These are phyloP conservation scores for Enhydra lutris DNA, from an alignment of 2,113 vertebrate genomes.

Conservation along the genomic window DNA sequence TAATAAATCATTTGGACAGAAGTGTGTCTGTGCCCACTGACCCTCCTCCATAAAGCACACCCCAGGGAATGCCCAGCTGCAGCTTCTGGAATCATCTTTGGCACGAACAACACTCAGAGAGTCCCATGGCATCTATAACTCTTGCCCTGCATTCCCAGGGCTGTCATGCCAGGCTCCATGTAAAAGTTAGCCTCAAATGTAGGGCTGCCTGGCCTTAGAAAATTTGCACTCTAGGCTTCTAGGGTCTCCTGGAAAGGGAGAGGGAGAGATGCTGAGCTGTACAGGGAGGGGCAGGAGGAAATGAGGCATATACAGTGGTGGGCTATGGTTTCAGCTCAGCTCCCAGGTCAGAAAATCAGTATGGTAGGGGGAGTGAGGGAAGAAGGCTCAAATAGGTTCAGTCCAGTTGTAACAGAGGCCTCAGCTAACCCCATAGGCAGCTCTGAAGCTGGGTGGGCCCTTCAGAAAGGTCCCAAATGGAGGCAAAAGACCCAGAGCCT, in stretches of 20 bases:
- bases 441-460: background rate
- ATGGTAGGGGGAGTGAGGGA: background rate
- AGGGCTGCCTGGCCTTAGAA: background rate
- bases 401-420: background rate
- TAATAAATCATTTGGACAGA: conserved; percentile 3
- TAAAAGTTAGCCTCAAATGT: background rate
- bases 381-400: accelerated
- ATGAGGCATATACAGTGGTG: background rate
- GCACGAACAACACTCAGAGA: background rate
- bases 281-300: background rate
- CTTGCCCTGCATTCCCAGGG: background rate
- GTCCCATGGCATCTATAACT: background rate
- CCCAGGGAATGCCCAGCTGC: background rate
- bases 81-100: background rate
- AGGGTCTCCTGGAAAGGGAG: background rate
- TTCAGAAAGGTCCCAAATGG: background rate
- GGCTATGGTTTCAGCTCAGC: background rate
- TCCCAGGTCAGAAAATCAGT: background rate
- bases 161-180: background rate
- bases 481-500: background rate
- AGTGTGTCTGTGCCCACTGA: background rate
- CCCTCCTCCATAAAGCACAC: background rate
- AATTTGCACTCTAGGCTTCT: background rate
- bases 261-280: background rate
- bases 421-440: background rate